Conservation (phyloP, 2,888 invertebrate genomes). For the Cephus sareptanus region DNA sequence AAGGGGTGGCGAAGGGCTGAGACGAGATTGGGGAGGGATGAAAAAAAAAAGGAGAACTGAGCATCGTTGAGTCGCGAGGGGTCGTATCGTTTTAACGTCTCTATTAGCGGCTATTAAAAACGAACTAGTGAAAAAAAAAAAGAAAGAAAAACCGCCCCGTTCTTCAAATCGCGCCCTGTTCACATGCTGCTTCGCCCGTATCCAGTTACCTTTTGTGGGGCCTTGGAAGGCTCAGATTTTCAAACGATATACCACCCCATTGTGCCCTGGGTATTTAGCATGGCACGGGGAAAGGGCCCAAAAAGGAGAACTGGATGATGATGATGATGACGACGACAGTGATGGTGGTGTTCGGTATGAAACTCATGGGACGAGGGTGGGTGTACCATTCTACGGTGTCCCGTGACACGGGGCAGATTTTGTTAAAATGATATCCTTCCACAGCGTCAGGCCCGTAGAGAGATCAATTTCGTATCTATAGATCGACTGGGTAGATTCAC, state of each 20-base stretch:
- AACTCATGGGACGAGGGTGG: slow-evolving; percentile 28
- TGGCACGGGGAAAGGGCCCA: slow-evolving; percentile 46
- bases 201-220: slow-evolving; percentile 65
- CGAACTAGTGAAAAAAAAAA: slow-evolving; percentile 42
- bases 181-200: slow-evolving; percentile 53
- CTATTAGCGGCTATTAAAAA: slow-evolving; percentile 66
- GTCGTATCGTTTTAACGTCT: slow-evolving; percentile 66
- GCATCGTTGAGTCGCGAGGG: slow-evolving; percentile 49
- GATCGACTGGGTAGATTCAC: not conserved
- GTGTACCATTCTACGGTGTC: slow-evolving; percentile 46
- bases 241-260: slow-evolving; percentile 53
- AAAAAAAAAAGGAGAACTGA: slow-evolving; percentile 50
- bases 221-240: slow-evolving; percentile 58
- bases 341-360: slow-evolving; percentile 13
- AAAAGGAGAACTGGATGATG: not conserved
- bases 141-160: slow-evolving; percentile 38
- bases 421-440: slow-evolving; percentile 60
- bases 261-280: slow-evolving; percentile 59
- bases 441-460: not conserved
- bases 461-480: not conserved
- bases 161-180: slow-evolving; percentile 54
- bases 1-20: not conserved
- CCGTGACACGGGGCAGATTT: slow-evolving; percentile 59
- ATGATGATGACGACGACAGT: not conserved
- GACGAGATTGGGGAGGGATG: slow-evolving; percentile 9